phyloP scores from a whole-genome alignment of 2,888 invertebrate genomes.

The Agonopterix heracliana region DNA sequence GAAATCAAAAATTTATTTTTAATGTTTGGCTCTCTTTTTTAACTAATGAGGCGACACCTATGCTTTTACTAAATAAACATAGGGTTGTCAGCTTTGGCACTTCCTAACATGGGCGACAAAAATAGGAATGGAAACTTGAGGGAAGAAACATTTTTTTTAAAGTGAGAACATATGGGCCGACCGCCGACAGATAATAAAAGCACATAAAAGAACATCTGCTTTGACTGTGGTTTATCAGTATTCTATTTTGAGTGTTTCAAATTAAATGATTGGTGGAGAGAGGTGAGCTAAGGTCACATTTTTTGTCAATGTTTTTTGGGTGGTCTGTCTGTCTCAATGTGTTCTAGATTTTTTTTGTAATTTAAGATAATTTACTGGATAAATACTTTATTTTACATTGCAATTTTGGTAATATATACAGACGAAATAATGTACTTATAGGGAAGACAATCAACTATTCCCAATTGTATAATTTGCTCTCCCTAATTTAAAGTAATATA shows the following conservation, averaged over 20 bases:
- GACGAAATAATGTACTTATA: too few species aligned
- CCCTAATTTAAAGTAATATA: too few species aligned
- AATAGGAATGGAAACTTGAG: constrained; percentile 6
- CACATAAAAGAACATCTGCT: constrained; percentile 14
- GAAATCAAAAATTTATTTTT: too few species aligned
- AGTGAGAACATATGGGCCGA: constrained; percentile 9
- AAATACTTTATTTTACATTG: too few species aligned
- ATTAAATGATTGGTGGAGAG: constrained; percentile 9
- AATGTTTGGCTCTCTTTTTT: too few species aligned
- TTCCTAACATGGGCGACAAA: constrained; percentile 6
- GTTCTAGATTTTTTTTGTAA: not conserved
- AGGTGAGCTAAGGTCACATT: constrained; percentile 2
- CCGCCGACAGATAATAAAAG: constrained; percentile 9
- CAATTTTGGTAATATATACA: too few species aligned
- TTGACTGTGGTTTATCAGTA: constrained; percentile 16
- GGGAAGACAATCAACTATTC: too few species aligned
- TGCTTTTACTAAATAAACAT: too few species aligned
- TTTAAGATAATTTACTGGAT: too few species aligned
- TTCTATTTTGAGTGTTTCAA: constrained; percentile 15
- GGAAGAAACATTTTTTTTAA: constrained; percentile 3
- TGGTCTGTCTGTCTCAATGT: constrained; percentile 4
- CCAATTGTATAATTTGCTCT: too few species aligned
- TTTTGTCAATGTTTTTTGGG: constrained; percentile 2
- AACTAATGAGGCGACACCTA: too few species aligned
- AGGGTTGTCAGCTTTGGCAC: constrained; percentile 4